Evolutionary conservation across 2,113 vertebrate species (phyloP).

Genomic region (Cochlearius cochlearius): DNA sequence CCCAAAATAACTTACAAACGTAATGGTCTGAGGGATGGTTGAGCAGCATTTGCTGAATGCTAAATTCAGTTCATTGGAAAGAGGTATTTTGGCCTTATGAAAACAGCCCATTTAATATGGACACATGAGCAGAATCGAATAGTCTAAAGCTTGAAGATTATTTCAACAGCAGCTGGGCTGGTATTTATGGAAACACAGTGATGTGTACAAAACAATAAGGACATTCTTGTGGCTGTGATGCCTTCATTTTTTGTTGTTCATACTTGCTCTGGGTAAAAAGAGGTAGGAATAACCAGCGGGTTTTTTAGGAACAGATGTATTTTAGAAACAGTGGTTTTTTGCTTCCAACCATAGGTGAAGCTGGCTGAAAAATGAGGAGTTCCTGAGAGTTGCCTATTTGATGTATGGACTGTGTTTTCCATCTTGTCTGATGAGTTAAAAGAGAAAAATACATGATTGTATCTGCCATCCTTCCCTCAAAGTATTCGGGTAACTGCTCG

Average conservation of each 20-base stretch:
- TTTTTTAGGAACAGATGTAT: background rate
- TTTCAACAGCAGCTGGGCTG: background rate
- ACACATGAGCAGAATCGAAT: background rate
- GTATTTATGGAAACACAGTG: background rate
- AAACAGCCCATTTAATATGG: background rate
- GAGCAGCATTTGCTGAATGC: constrained; percentile 31
- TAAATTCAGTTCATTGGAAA: background rate
- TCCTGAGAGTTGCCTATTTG: background rate
- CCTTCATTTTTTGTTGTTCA: background rate
- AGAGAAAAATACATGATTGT: background rate
- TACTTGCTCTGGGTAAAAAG: background rate
- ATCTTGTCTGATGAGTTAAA: background rate
- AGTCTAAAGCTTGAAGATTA: background rate
- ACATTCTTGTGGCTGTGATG: background rate
- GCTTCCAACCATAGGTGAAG: background rate
- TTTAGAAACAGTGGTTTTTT: background rate
- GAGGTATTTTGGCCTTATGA: background rate
- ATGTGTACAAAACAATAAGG: constrained; percentile 3
- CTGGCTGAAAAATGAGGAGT: background rate
- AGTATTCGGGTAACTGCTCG: background rate
- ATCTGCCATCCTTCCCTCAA: background rate
- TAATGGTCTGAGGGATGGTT: constrained; percentile 37
- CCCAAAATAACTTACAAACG: constrained; percentile 44
- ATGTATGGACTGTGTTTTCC: background rate
- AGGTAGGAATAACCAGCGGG: background rate